These are phyloP conservation scores for Chrysoperla carnea DNA, from an alignment of 1,140 invertebrate genomes.

Conservation along the genomic window DNA sequence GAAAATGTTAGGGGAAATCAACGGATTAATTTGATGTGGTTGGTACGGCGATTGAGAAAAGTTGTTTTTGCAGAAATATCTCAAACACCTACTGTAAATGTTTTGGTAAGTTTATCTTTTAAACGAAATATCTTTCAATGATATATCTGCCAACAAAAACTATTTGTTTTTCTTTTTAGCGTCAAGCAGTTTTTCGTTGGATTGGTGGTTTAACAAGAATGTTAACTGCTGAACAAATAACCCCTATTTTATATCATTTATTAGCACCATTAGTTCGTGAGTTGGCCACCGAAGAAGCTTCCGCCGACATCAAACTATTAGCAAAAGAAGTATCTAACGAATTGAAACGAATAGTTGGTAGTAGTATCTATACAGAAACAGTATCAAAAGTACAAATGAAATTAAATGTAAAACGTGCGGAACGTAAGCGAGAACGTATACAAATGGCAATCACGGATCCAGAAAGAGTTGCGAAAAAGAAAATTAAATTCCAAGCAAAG, in stretches of 20 bases:
- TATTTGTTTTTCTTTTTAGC: conserved; percentile 22
- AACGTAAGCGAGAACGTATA: conserved; percentile 43
- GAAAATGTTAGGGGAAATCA: conserved; percentile 6
- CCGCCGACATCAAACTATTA: conserved; percentile 31
- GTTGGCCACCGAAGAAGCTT: conserved; percentile 35
- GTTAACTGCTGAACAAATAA: conserved; percentile 31
- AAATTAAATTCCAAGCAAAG: conserved; percentile 53
- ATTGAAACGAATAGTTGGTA: conserved; percentile 43
- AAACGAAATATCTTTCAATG: neutral
- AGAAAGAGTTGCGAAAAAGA: conserved; percentile 55
- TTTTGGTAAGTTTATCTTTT: conserved; percentile 30
- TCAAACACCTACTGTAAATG: conserved; percentile 28
- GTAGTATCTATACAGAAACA: conserved; percentile 40
- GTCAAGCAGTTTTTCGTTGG: conserved; percentile 50
- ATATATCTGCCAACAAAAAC: conserved; percentile 9
- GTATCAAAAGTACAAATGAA: conserved; percentile 35
- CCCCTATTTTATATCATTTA: conserved; percentile 31
- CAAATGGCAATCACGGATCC: conserved; percentile 56
- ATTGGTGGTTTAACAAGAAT: conserved; percentile 43
- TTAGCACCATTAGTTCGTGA: conserved; percentile 50
- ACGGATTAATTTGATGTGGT: conserved; percentile 37
- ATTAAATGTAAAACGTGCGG: conserved; percentile 38
- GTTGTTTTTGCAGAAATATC: conserved; percentile 56
- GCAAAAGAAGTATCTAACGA: conserved; percentile 45
- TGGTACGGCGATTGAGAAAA: conserved; percentile 45